Base-by-base conservation (phyloP, 1,140 invertebrate genomes). In the Lethrus apterus region DNA sequence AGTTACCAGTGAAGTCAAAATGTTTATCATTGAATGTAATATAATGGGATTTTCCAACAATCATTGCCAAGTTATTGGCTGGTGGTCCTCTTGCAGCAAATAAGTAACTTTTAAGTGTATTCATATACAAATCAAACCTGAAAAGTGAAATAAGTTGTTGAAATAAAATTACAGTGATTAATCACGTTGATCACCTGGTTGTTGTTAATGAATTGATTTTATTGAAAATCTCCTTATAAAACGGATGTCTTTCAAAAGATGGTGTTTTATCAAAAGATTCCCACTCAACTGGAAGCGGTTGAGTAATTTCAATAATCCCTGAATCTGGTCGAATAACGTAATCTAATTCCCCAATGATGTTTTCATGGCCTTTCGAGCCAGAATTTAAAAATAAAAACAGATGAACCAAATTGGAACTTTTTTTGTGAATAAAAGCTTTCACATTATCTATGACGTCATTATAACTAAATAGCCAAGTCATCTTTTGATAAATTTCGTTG, bases 11-110 rank as follows among this genome's bases (percentile, higher is more conserved):
- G 52, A 81, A 80, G 23, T 79, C 74, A 48, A 73, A 78, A 41
- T 77, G 72, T 13, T 60, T 62, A 14, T 74, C 73, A 54, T 86
- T 82, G 58, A 84, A 86, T 1, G 82, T 85, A 4, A 76, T 66
- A 49, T 75, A 78, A 57, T 84, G 75, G 29, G 77, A 72, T 2
- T 67, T 56, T 1, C 78, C 80, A 33, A 77, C 66, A 23, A 86
- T 70, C 57, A 74, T 71, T 7, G 73, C 75, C 57, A 33, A 26
- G 32, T 53, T 53, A 15, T 41, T 14, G 4, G 43, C 73, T 65
- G 31, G 69, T 72, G 77, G 53, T 32, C 67, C 68, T 17, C 54
- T 5, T 40, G 17, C 21, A 45, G 15, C 14, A 14, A 4, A 31
- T n/a, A 4, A 31, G n/a, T 35, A 4, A 35, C 17, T 14, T 14